These are phyloP conservation scores for Drosophila triauraria DNA, from an alignment of 1,140 invertebrate species.

Conservation along the genomic window DNA sequence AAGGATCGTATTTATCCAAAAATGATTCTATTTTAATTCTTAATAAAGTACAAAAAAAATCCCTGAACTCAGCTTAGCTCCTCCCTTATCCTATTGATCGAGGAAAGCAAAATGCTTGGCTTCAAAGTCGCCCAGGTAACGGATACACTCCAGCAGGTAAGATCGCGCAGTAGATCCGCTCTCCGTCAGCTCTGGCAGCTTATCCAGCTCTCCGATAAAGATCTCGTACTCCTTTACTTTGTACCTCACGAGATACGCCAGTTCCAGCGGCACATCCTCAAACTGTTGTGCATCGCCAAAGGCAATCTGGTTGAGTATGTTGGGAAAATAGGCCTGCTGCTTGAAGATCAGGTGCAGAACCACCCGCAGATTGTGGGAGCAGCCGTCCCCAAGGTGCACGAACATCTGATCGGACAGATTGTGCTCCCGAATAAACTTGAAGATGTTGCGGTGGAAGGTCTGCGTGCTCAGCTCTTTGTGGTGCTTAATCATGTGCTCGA, in stretches of 20 bases:
- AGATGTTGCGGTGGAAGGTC: conserved; percentile 79
- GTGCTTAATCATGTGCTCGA: conserved; percentile 82
- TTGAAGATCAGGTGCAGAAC: conserved; percentile 84
- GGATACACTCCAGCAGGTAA: conserved; percentile 73
- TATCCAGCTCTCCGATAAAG: conserved; percentile 54
- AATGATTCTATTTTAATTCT: neutral
- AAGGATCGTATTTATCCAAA: too few species aligned
- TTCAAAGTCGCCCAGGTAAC: conserved; percentile 61
- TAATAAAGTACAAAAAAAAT: neutral
- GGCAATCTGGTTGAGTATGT: conserved; percentile 79
- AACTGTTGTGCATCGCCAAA: conserved; percentile 74
- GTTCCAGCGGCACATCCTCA: conserved; percentile 57
- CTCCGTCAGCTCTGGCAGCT: conserved; percentile 46
- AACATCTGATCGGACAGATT: conserved; percentile 85
- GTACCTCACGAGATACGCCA: conserved; percentile 54
- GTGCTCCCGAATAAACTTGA: conserved; percentile 86
- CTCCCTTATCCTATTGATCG: neutral
- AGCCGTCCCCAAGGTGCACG: conserved; percentile 79
- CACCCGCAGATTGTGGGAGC: conserved; percentile 85
- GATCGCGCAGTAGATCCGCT: conserved; percentile 53
- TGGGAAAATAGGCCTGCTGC: conserved; percentile 70
- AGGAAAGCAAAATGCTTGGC: conserved; percentile 1
- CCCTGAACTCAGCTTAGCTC: conserved; percentile 4
- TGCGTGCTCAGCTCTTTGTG: conserved; percentile 66
- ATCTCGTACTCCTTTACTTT: conserved; percentile 70